These are phyloP conservation scores for Macrophya annulata DNA, from an alignment of 2,888 invertebrate species.

Conservation along the genomic window DNA sequence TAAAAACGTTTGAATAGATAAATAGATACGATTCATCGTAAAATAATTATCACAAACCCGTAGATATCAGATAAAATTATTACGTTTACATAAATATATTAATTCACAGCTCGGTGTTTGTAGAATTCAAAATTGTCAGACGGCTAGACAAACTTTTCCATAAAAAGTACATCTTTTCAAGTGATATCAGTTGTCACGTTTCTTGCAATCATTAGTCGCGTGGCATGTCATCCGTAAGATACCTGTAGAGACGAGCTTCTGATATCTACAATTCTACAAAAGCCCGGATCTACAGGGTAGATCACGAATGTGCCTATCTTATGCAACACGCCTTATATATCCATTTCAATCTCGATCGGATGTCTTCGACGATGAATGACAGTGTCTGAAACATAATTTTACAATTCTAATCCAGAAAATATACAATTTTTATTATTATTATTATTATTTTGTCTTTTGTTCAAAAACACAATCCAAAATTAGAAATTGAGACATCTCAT, in stretches of 20 bases:
- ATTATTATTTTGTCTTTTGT: no score
- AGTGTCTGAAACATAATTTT: conserved; percentile 59
- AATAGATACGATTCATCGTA: background rate
- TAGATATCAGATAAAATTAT: background rate
- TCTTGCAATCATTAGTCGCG: conserved; percentile 82
- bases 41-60: background rate
- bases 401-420: background rate
- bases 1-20: background rate
- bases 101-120: background rate
- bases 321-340: conserved; percentile 60
- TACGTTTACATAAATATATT: background rate
- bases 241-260: conserved; percentile 99
- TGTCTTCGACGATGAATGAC: background rate
- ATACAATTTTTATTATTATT: no score
- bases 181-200: background rate
- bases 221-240: conserved; percentile 98
- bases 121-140: background rate
- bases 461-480: background rate
- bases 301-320: conserved; percentile 95
- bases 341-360: conserved; percentile 45
- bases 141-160: background rate
- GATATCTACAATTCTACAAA: conserved; percentile 93
- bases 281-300: conserved; percentile 99
- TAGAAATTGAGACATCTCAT: background rate
- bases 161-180: background rate